phyloP scores from a whole-genome alignment of 2,888 invertebrate species.

The Augiades crinisus region DNA sequence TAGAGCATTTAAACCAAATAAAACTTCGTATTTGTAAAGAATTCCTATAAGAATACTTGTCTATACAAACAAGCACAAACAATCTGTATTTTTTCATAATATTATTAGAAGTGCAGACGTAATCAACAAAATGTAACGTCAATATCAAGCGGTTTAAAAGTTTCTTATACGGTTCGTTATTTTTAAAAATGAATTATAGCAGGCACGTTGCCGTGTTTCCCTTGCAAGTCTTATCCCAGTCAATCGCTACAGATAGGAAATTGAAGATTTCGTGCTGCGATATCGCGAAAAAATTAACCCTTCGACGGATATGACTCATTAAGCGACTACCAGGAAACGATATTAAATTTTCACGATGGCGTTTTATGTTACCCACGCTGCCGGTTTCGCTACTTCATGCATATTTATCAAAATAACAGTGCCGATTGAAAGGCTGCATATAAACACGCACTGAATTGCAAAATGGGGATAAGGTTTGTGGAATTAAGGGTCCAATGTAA shows the following conservation, averaged over 20 bases:
- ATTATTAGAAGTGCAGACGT: not conserved
- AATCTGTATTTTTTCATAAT: too few relatives aligned
- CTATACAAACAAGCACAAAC: too few relatives aligned
- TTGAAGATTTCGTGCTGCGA: slow-evolving; percentile 62
- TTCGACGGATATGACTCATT: slow-evolving; percentile 78
- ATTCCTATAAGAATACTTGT: too few relatives aligned
- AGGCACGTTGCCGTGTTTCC: slow-evolving; percentile 21
- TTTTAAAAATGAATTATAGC: slow-evolving; percentile 7
- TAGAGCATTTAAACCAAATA: too few relatives aligned
- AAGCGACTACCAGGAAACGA: slow-evolving; percentile 74
- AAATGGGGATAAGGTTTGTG: slow-evolving; percentile 48
- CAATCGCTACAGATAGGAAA: slow-evolving; percentile 44
- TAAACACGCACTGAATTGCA: slow-evolving; percentile 74
- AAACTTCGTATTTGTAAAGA: too few relatives aligned
- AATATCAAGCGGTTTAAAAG: not conserved
- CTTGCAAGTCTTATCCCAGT: slow-evolving; percentile 27
- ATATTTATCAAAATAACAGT: slow-evolving; percentile 81
- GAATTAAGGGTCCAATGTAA: slow-evolving; percentile 66
- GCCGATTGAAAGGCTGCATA: slow-evolving; percentile 80
- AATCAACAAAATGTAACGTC: not conserved
- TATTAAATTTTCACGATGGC: slow-evolving; percentile 80
- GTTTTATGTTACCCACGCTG: slow-evolving; percentile 72
- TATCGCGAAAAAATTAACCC: slow-evolving; percentile 74
- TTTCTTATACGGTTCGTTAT: not conserved
- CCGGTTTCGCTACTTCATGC: slow-evolving; percentile 75